Evolutionary conservation across 2,888 invertebrate species (phyloP).

Genomic region (Calameuta pallipes): DNA sequence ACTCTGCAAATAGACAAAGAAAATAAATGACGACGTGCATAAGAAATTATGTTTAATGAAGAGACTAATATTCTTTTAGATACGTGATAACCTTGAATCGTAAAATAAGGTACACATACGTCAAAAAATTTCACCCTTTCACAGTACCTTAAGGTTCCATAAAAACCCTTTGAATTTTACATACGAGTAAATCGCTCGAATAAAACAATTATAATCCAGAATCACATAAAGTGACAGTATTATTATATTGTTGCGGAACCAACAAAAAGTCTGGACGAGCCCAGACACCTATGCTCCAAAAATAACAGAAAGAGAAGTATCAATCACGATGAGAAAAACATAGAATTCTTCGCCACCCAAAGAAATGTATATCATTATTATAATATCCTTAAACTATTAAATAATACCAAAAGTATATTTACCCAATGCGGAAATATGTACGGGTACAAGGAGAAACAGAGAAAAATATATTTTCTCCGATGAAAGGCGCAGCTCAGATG

Average conservation of each 20-base stretch:
- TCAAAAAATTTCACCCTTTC: conserved; percentile 6
- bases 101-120: conserved; percentile 4
- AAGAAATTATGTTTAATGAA: conserved; percentile 18
- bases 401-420: conserved; percentile 31
- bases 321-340: conserved; percentile 25
- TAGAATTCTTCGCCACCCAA: conserved; percentile 17
- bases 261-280: not conserved
- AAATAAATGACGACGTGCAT: conserved; percentile 22
- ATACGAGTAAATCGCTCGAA: not conserved
- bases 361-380: conserved; percentile 19
- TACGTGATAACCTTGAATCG: conserved; percentile 25
- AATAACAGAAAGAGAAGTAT: conserved; percentile 31
- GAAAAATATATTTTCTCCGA: conserved; percentile 50
- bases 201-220: not conserved
- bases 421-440: conserved; percentile 46
- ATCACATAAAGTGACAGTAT: not conserved
- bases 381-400: conserved; percentile 11
- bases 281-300: conserved; percentile 22
- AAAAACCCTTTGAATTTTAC: not conserved
- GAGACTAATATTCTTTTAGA: not conserved
- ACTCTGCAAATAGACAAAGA: conserved; percentile 59
- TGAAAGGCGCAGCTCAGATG: conserved; percentile 49
- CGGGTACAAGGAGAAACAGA: conserved; percentile 39
- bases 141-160: not conserved
- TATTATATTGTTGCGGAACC: not conserved